phyloP scores from a whole-genome alignment of 2,113 vertebrate species.

The Cacatua alba region DNA sequence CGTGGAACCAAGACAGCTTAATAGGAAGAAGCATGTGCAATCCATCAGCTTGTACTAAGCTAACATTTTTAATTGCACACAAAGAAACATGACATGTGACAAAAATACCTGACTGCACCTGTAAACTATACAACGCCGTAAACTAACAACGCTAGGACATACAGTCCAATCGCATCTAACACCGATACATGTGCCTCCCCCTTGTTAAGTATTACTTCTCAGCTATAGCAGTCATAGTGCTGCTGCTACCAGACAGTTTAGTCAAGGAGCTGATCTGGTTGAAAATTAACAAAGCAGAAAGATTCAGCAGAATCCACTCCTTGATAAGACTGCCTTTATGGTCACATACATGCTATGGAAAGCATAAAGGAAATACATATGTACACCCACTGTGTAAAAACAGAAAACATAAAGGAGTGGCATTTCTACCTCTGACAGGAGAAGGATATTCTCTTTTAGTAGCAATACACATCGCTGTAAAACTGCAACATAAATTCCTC shows the following conservation, averaged over 20 bases:
- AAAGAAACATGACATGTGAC: not conserved
- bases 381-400: accelerated
- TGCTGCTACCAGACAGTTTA: not conserved
- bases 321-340: not conserved
- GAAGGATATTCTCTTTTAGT: not conserved
- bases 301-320: not conserved
- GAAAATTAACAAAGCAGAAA: not conserved
- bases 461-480: not conserved
- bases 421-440: not conserved
- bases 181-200: not conserved
- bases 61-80: not conserved
- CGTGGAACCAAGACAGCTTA: not conserved
- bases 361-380: not conserved
- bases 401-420: not conserved
- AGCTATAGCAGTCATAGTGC: not conserved
- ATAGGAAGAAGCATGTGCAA: not conserved
- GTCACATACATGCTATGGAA: not conserved
- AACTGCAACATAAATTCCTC: not conserved
- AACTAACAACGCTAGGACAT: not conserved
- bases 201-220: not conserved
- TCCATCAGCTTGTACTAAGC: not conserved
- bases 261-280: too few species aligned
- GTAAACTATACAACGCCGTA: not conserved
- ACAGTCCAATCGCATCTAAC: not conserved
- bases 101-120: not conserved